A percentile compares a stretch with the other conserved stretches of the same genome.
phyloP scores from a whole-genome alignment of 2,113 vertebrate genomes.

The Perca fluviatilis region DNA sequence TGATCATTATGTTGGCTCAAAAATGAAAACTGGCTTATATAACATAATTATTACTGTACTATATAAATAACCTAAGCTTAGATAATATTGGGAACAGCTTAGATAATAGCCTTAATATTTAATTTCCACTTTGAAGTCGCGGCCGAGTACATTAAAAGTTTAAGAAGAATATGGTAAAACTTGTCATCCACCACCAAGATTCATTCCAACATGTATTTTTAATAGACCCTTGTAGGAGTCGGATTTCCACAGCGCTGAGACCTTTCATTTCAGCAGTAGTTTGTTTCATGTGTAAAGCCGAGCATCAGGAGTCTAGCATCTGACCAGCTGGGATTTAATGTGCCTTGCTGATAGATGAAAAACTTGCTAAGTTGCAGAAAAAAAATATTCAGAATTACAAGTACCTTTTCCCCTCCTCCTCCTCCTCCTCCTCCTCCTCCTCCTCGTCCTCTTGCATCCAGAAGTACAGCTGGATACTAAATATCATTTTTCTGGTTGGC shows the following conservation, averaged over 20 bases:
- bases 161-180: slow-evolving; percentile 75
- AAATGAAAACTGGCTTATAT: slow-evolving; percentile 63
- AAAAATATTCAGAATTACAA: slow-evolving; percentile 73
- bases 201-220: slow-evolving; percentile 79
- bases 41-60: slow-evolving; percentile 65
- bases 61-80: slow-evolving; percentile 73
- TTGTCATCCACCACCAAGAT: slow-evolving; percentile 75
- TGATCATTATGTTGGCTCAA: slow-evolving; percentile 47
- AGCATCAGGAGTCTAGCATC: slow-evolving; percentile 66
- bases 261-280: slow-evolving; percentile 74
- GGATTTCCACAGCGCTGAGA: slow-evolving; percentile 58
- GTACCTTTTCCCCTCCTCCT: slow-evolving; percentile 35
- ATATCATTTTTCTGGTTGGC: slow-evolving; percentile 58
- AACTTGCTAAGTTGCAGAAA: slow-evolving; percentile 79
- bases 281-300: slow-evolving; percentile 77
- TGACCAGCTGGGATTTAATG: slow-evolving; percentile 81
- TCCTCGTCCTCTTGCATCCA: slow-evolving; percentile 44
- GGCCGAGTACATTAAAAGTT: slow-evolving; percentile 74
- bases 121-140: slow-evolving; percentile 77
- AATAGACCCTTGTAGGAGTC: slow-evolving; percentile 71
- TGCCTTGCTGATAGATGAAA: slow-evolving; percentile 74
- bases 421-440: neutral
- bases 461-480: slow-evolving; percentile 76
- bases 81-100: slow-evolving; percentile 74
- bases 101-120: slow-evolving; percentile 83